These are phyloP conservation scores for Lymantria dispar DNA, from an alignment of 2,888 invertebrate species.

Conservation along the genomic window DNA sequence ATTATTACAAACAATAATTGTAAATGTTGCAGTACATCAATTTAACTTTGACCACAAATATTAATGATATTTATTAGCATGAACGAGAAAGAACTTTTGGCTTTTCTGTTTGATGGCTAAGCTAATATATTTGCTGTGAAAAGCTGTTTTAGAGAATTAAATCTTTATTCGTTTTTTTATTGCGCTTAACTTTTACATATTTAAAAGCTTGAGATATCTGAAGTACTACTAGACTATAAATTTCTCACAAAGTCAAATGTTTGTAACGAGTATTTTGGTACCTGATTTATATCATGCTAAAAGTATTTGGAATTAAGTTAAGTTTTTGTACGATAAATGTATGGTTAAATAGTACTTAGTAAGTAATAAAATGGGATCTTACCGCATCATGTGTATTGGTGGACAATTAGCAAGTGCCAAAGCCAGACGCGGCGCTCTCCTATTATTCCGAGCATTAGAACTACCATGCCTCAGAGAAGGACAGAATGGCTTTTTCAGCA, in stretches of 20 bases:
- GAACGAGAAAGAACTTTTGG: too few relatives aligned
- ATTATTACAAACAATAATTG: too few relatives aligned
- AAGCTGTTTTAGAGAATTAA: neutral
- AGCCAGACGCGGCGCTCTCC: slow-evolving; percentile 68
- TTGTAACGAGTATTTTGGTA: neutral
- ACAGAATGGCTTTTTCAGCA: slow-evolving; percentile 76
- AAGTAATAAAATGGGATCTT: slow-evolving; percentile 14
- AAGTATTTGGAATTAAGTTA: neutral
- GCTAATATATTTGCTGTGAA: neutral
- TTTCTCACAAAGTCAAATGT: slow-evolving; percentile 8
- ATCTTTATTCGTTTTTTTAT: too few relatives aligned
- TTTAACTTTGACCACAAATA: too few relatives aligned
- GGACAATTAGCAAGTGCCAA: slow-evolving; percentile 72
- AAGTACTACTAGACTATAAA: slow-evolving; percentile 13
- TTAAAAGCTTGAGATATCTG: slow-evolving; percentile 8
- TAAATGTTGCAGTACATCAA: too few relatives aligned
- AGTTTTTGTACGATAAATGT: too few relatives aligned
- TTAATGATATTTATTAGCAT: too few relatives aligned
- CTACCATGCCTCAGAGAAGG: slow-evolving; percentile 60
- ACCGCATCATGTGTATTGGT: slow-evolving; percentile 74
- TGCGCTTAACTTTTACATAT: slow-evolving; percentile 9
- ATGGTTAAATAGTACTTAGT: neutral
- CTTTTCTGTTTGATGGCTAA: too few relatives aligned
- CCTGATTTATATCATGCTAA: slow-evolving; percentile 9
- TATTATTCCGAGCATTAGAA: slow-evolving; percentile 67